Evolutionary conservation across 2,888 invertebrate species (phyloP).

Genomic region (Heliconius cydno): DNA sequence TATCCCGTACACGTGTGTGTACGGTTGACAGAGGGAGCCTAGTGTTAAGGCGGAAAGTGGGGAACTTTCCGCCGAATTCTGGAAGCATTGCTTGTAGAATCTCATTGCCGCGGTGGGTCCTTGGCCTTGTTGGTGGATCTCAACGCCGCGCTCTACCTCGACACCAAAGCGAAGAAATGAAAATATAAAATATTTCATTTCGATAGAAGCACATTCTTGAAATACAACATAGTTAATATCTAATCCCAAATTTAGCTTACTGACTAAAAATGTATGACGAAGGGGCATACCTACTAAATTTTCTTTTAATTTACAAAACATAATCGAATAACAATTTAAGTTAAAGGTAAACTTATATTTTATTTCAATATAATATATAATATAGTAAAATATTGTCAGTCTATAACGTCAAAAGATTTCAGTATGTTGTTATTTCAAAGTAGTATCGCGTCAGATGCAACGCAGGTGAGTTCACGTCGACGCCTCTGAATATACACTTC

Average conservation of each 20-base stretch:
- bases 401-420: constrained; percentile 27
- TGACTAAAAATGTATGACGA: neutral
- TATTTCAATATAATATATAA: neutral
- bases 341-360: neutral
- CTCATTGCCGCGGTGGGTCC: no score
- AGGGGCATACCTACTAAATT: neutral
- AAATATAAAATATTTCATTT: no score
- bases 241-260: neutral
- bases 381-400: neutral
- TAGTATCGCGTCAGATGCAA: constrained; percentile 31
- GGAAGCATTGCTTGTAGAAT: no score
- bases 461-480: constrained; percentile 32
- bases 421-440: constrained; percentile 25
- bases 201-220: no score
- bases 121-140: no score
- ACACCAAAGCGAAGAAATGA: no score
- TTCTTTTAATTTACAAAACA: neutral
- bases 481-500: constrained; percentile 32
- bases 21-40: no score
- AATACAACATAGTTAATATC: neutral
- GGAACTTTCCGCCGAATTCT: no score
- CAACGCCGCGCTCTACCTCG: no score
- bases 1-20: no score
- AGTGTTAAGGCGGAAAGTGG: no score
- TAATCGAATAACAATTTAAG: neutral